A percentile compares a stretch with the other conserved stretches of the same genome.
Evolutionary conservation across 2,797 vertebrate species (phyloP).

Genomic region (Leontocebus nigricollis): DNA sequence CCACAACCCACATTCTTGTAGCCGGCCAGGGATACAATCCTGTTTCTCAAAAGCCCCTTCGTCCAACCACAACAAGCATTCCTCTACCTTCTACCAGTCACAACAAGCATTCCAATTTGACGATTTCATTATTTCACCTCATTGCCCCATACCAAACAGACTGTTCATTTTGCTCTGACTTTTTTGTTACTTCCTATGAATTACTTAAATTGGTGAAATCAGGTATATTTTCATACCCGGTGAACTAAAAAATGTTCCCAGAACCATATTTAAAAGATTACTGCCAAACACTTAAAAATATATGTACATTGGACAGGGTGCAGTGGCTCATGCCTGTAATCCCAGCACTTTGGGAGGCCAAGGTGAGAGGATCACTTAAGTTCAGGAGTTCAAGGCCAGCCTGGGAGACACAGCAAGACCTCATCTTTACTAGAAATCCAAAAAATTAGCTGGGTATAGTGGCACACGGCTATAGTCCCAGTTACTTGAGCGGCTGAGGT

Average conservation of each 20-base stretch:
- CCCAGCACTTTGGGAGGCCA: background rate
- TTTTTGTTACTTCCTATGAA: background rate
- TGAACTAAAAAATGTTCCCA: background rate
- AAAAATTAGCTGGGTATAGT: background rate
- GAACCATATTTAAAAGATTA: background rate
- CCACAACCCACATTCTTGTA: accelerated
- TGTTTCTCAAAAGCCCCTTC: background rate
- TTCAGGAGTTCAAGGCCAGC: background rate
- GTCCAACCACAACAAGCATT: too few relatives aligned
- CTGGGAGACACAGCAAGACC: background rate
- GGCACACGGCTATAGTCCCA: background rate
- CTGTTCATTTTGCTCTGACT: background rate
- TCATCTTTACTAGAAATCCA: background rate
- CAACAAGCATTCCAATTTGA: background rate
- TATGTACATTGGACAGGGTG: background rate
- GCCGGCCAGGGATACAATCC: too few relatives aligned
- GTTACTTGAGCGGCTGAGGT: background rate
- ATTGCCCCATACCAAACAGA: background rate
- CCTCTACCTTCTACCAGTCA: too few relatives aligned
- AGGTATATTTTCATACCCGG: background rate
- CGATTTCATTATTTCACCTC: background rate
- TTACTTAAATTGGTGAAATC: background rate
- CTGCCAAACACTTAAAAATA: background rate
- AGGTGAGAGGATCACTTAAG: background rate
- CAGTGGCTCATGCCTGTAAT: background rate